Evolutionary conservation across 2,113 vertebrate genomes (phyloP).

Genomic region (Myocastor coypus): DNA sequence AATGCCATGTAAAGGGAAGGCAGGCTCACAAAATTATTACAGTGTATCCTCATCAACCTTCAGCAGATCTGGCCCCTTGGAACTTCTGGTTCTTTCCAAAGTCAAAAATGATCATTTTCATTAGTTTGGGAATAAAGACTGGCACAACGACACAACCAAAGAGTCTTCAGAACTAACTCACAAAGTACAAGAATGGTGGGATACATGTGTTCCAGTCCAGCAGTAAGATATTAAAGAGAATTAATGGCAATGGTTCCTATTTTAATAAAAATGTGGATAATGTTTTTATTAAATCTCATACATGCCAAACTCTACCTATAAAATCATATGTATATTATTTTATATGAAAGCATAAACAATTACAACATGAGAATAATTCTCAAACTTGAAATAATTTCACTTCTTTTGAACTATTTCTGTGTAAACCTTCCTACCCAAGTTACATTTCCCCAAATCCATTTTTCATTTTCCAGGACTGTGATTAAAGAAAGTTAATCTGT

Average conservation of each 20-base stretch:
- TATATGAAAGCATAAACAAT: background rate
- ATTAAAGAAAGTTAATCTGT: constrained; percentile 14
- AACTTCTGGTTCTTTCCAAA: background rate
- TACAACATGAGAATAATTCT: background rate
- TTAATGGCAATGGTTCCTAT: background rate
- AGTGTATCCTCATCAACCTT: background rate
- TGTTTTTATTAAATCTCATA: background rate
- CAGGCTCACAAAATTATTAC: background rate
- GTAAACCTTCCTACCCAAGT: background rate
- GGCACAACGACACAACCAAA: background rate
- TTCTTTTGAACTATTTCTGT: background rate
- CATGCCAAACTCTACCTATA: background rate
- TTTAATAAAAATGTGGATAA: background rate
- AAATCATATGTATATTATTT: background rate
- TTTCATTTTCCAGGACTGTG: background rate
- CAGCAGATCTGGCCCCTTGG: background rate
- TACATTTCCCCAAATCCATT: background rate
- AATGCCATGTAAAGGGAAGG: background rate
- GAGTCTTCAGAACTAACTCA: background rate
- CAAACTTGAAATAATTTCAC: background rate
- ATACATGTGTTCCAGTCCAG: background rate
- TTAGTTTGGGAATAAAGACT: background rate
- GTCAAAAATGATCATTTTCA: background rate
- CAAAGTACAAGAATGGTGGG: background rate
- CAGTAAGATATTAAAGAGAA: background rate